A percentile compares a stretch with the other conserved stretches of the same genome.
These are phyloP conservation scores for Habropoda laboriosa DNA, from an alignment of 1,140 invertebrate species.

Conservation along the genomic window DNA sequence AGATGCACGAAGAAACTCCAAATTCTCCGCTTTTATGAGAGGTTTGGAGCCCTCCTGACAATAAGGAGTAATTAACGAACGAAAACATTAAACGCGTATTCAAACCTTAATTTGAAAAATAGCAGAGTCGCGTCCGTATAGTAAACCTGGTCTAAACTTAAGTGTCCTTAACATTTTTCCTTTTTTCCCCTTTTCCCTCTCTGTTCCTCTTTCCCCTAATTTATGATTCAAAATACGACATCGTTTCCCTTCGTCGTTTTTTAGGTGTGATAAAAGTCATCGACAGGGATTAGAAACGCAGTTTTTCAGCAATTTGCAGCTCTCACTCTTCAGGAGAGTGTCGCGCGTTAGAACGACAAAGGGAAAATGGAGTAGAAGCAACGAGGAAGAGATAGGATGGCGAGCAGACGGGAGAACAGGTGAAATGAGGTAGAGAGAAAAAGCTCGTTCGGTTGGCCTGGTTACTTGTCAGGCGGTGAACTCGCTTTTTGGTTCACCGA, in stretches of 20 bases:
- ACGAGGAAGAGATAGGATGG: neutral
- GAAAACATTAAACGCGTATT: too few species aligned
- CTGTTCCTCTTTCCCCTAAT: too few species aligned
- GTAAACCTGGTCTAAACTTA: too few species aligned
- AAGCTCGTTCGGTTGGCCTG: conserved; percentile 19
- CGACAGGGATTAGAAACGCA: neutral
- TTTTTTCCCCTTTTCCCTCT: too few species aligned
- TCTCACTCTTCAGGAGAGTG: neutral
- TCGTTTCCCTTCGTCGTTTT: neutral
- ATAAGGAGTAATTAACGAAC: too few species aligned
- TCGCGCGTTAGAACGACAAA: conserved; percentile 22
- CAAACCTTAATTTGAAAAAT: too few species aligned
- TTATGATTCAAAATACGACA: too few species aligned
- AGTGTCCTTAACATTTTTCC: too few species aligned
- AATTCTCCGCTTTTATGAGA: too few species aligned
- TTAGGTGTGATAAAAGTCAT: neutral
- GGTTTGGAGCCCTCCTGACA: too few species aligned
- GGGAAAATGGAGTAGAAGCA: conserved; percentile 16
- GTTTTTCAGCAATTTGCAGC: neutral
- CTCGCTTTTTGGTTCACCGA: conserved; percentile 37
- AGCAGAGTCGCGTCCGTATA: too few species aligned
- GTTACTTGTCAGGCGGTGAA: conserved; percentile 46
- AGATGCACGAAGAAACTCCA: too few species aligned
- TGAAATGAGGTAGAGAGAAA: conserved; percentile 25
- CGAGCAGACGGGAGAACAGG: neutral